Base-by-base conservation (phyloP, 2,888 invertebrate genomes). In the Adelphocoris suturalis region DNA sequence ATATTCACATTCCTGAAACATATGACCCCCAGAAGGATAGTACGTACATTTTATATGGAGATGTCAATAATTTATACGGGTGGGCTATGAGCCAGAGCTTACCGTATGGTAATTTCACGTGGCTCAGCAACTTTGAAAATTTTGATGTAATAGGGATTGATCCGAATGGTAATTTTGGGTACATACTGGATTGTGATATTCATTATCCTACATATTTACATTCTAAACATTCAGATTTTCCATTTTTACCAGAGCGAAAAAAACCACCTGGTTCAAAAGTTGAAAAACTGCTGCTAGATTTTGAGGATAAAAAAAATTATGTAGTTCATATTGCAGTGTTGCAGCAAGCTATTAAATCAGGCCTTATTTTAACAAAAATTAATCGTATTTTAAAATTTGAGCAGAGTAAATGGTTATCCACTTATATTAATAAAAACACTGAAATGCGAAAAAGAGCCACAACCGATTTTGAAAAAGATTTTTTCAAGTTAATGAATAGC, bases 401-500 rank as follows among this genome's bases (percentile, higher is more conserved):
- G 27, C 93, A 93, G 92, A 92, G 92, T 7, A 55, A 89, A 47
- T 93, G 92, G 92, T 85, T 93, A 55, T 92, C 92, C 85, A 86
- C 91, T 48, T 92, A 92, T 90, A 91, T 93, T 68, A 90, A 91
- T 89, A 80, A 91, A 82, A 92, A 91, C 87, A 91, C 90, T 16
- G 47, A 76, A 55, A 16, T 61, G 76, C 68, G 89, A 90, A 91
- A n/a, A n/a, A 46, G 92, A 91, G 92, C 93, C 4, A 91, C 14
- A 48, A 92, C 92, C 52, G 92, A 93, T 27, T 93, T 93, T 92
- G 92, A 93, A 91, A 93, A 93, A 92, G 92, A 93, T 91, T 93
- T 93, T 90, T 91, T 90, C n/a, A 93, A 94, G 91, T 91, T 93
- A n/a, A 92, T 93, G 92, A 93, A 93, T 78, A 94, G 93, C 91